Conservation (phyloP, 1,140 invertebrate genomes). For the Drosophila orena region DNA sequence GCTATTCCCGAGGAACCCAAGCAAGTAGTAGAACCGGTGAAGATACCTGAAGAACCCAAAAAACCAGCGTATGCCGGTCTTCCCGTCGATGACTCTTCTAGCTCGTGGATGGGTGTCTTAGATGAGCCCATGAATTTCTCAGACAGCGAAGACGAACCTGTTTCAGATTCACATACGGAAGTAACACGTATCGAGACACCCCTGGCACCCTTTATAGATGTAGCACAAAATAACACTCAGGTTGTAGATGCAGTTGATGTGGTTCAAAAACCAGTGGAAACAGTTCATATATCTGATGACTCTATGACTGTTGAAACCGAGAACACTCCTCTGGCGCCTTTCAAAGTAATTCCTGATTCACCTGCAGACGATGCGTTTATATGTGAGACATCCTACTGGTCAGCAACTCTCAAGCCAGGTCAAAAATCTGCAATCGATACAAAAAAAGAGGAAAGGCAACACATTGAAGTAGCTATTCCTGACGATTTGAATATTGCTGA, state of each 20-base stretch:
- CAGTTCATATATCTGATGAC: constrained; percentile 1
- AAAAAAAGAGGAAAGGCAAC: constrained; percentile 7
- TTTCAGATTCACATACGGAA: not conserved
- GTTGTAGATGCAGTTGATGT: not conserved
- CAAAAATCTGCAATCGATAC: constrained; percentile 26
- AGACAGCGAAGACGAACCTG: constrained; percentile 83
- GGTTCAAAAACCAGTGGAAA: not conserved
- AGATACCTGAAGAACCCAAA: constrained; percentile 45
- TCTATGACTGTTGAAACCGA: not conserved
- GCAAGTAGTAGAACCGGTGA: constrained; percentile 23
- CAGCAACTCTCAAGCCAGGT: constrained; percentile 69
- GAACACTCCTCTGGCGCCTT: constrained; percentile 19
- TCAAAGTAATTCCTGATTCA: not conserved
- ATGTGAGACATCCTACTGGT: constrained; percentile 80
- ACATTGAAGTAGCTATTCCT: constrained; percentile 56
- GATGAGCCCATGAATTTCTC: constrained; percentile 86
- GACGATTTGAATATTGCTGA: constrained; percentile 27
- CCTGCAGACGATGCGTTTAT: constrained; percentile 51
- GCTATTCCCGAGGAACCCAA: constrained; percentile 14
- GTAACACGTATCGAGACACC: not conserved
- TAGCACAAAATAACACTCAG: not conserved
- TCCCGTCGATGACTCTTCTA: constrained; percentile 74
- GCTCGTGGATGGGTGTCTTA: constrained; percentile 85
- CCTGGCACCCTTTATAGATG: not conserved
- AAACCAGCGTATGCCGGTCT: constrained; percentile 74